These are phyloP conservation scores for Charina bottae DNA, from an alignment of 2,113 vertebrate genomes.

Conservation along the genomic window DNA sequence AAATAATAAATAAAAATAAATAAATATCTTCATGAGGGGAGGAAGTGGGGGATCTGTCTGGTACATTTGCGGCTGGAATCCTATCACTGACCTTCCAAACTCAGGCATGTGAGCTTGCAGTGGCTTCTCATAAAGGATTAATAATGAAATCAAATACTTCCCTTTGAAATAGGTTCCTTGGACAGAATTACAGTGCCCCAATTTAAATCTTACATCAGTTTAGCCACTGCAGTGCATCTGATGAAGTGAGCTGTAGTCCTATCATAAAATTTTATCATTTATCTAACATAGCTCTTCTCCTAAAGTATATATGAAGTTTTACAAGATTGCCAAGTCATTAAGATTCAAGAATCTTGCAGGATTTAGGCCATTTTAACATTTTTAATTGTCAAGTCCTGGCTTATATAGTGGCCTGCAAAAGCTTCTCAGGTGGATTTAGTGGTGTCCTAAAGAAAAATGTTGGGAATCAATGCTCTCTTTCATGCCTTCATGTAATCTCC, in stretches of 20 bases:
- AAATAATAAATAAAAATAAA: too few species aligned
- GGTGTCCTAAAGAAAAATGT: neutral
- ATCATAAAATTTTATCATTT: neutral
- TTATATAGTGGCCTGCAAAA: neutral
- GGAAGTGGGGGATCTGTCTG: too few species aligned
- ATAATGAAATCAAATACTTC: neutral
- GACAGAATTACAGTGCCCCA: neutral
- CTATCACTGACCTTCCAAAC: neutral
- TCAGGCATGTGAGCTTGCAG: neutral
- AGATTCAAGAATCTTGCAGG: neutral
- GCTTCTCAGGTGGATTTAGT: neutral
- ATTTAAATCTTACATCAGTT: neutral
- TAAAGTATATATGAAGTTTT: neutral
- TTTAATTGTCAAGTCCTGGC: neutral
- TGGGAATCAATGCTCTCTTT: neutral
- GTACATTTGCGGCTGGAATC: neutral
- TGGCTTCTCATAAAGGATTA: neutral
- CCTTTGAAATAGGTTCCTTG: neutral
- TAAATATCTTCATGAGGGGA: too few species aligned
- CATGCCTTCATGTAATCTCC: neutral
- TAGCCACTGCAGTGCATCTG: neutral
- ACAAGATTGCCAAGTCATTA: neutral
- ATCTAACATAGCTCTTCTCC: neutral
- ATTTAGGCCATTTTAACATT: neutral
- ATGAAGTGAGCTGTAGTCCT: neutral